Conservation (phyloP, 2,797 vertebrate genomes). For the Peromyscus attwateri region DNA sequence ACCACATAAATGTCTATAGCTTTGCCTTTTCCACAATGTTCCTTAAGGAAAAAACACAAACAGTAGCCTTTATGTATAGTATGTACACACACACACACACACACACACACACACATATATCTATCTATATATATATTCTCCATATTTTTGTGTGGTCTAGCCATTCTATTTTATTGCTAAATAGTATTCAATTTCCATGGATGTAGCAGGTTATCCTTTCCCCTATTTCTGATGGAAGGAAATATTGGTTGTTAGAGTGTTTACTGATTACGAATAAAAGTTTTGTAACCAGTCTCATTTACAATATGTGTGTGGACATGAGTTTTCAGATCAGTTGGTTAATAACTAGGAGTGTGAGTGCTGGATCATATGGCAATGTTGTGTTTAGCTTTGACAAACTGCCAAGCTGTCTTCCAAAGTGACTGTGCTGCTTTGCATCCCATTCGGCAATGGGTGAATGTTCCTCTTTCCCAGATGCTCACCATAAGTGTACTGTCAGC, state of each 20-base stretch:
- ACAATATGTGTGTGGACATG: neutral
- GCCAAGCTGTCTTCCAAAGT: neutral
- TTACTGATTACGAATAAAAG: neutral
- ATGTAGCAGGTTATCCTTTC: neutral
- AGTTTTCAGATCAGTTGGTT: conserved; percentile 52
- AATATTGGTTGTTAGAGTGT: neutral
- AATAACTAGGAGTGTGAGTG: neutral
- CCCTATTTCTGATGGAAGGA: neutral
- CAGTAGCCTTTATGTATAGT: fast-evolving
- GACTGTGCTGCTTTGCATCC: neutral
- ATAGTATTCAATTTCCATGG: neutral
- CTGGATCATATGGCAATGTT: neutral
- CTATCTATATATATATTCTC: neutral
- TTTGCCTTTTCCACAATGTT: neutral
- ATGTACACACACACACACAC: too few relatives aligned
- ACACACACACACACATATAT: too few relatives aligned
- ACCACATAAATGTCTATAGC: neutral
- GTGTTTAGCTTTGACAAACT: neutral
- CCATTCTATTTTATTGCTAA: neutral
- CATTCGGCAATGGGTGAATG: neutral
- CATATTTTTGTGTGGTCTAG: fast-evolving
- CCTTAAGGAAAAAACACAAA: neutral
- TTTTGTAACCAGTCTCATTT: neutral
- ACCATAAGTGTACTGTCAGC: neutral
- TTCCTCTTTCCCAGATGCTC: neutral